Conservation (phyloP, 2,888 invertebrate species). For the Orthonychiurus folsomi region DNA sequence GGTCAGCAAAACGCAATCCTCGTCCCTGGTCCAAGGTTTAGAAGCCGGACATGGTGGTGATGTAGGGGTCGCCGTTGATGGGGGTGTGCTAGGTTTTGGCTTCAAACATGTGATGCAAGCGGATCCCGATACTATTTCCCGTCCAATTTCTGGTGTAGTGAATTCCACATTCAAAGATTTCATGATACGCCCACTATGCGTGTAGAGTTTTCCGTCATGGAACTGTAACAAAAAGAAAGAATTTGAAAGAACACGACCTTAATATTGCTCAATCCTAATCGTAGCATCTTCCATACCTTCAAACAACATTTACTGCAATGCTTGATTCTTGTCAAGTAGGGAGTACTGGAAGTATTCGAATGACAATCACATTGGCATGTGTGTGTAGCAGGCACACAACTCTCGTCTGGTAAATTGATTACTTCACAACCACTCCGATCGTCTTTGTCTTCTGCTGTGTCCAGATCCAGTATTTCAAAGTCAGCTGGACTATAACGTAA, state of each 20-base stretch:
- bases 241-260: no score
- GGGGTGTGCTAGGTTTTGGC: neutral
- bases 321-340: slow-evolving; percentile 24
- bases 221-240: slow-evolving; percentile 51
- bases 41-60: neutral
- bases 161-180: slow-evolving; percentile 55
- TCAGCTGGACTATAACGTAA: slow-evolving; percentile 23
- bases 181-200: slow-evolving; percentile 61
- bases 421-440: slow-evolving; percentile 15
- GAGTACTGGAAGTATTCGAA: slow-evolving; percentile 20
- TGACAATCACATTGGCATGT: slow-evolving; percentile 37
- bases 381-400: slow-evolving; percentile 27
- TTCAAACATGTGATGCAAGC: slow-evolving; percentile 19
- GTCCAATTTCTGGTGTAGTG: slow-evolving; percentile 20
- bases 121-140: slow-evolving; percentile 18
- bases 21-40: neutral
- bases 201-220: slow-evolving; percentile 63
- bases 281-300: no score
- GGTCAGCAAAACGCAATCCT: neutral
- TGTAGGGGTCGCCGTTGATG: neutral
- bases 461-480: slow-evolving; percentile 36
- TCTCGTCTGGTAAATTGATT: slow-evolving; percentile 35
- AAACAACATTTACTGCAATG: slow-evolving; percentile 37
- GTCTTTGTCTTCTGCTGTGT: slow-evolving; percentile 21
- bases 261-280: no score